Percentiles rank a stretch among this genome's conserved stretches.
Conservation (phyloP, 2,113 vertebrate genomes). For the Crypturellus undulatus region DNA sequence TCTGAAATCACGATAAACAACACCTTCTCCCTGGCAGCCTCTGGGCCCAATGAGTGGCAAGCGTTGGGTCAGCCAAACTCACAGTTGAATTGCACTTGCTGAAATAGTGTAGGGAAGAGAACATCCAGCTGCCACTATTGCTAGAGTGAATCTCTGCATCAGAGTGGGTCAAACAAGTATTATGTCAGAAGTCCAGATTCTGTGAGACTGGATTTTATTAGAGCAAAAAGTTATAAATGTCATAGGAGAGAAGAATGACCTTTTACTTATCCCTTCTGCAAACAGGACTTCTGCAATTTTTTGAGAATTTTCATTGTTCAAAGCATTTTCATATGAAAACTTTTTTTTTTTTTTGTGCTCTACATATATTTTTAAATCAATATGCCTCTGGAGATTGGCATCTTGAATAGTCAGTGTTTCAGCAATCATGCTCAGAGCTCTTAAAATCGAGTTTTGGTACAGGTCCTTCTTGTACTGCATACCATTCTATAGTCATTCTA, state of each 20-base stretch:
- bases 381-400: background rate
- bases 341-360: rapidly evolving
- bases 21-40: background rate
- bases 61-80: background rate
- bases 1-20: background rate
- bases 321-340: conserved; percentile 18
- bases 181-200: background rate
- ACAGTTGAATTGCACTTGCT: background rate
- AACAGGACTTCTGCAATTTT: background rate
- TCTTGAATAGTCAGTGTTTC: background rate
- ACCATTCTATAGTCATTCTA: background rate
- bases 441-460: background rate
- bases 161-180: background rate
- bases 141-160: background rate
- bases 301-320: background rate
- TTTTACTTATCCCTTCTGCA: background rate
- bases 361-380: background rate
- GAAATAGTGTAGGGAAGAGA: background rate
- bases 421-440: background rate
- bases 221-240: background rate
- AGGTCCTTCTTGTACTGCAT: background rate
- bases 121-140: background rate
- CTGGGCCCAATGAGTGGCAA: background rate
- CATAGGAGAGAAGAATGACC: background rate
- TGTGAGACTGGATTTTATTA: background rate